Evolutionary conservation across 2,797 vertebrate genomes (phyloP).

Genomic region (Cygnus olor): DNA sequence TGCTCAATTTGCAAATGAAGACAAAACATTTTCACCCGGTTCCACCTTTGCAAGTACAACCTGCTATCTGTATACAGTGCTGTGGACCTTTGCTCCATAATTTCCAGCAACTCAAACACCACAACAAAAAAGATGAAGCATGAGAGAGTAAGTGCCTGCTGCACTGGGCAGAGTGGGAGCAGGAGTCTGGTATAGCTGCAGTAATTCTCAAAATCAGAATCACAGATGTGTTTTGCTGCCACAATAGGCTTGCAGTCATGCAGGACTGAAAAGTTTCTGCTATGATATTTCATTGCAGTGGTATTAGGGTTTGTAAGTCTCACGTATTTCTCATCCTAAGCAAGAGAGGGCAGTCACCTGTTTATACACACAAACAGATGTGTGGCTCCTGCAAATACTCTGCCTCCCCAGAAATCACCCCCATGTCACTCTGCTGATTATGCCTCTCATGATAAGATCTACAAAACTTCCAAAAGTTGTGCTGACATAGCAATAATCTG

Average conservation of each 20-base stretch:
- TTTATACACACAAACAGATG: fast-evolving
- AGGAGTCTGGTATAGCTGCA: neutral
- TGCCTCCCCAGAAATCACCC: neutral
- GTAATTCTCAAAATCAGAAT: neutral
- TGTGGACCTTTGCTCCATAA: neutral
- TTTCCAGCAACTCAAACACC: fast-evolving
- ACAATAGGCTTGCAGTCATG: fast-evolving
- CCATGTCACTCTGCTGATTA: neutral
- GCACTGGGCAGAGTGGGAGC: neutral
- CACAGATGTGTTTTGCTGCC: neutral
- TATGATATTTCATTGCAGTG: neutral
- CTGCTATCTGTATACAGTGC: fast-evolving
- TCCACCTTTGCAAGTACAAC: neutral
- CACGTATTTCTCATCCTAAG: fast-evolving
- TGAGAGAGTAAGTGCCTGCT: neutral
- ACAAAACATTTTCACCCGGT: neutral
- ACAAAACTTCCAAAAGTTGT: conserved; percentile 54
- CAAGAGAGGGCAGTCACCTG: neutral
- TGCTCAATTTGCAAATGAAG: neutral
- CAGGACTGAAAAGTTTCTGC: neutral
- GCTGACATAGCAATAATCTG: conserved; percentile 53
- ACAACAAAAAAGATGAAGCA: neutral
- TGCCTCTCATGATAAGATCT: neutral
- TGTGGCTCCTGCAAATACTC: neutral
- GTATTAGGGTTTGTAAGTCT: neutral